Evolutionary conservation across 2,113 vertebrate genomes (phyloP), one percentile per base, ranked within the genome.

Genomic region (Delphinapterus leucas): DNA sequence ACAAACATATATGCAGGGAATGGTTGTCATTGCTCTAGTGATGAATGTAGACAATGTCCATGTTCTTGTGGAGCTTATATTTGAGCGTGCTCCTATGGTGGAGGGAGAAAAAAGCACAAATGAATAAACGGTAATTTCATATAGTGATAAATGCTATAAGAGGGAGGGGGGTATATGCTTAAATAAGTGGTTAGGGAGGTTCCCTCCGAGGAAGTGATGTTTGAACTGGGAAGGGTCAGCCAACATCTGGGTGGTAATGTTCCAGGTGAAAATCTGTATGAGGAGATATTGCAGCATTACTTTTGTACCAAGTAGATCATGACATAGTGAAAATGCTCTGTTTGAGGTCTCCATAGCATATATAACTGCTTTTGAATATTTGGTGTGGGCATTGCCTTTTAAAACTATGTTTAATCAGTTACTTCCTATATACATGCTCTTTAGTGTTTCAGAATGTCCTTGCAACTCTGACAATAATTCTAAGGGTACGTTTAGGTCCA

Each of bases 361-460:
- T 33, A 70, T 33, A 80, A 13, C 11, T 86, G 20, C 28, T 95
- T 96, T 82, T 53, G 47, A 95, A 95, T 74, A 31, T 84, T 36
- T 88, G 47, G 1, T 67, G 25, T 71, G 36, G 38, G n/a, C 2
- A 18, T 6, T 13, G 6, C 5, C 6, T 88, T 94, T 70, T 33
- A 70, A 93, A 81, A 38, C 80, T 86, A 14, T 76, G 17, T 94
- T 92, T 96, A 65, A 92, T 73, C 5, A 87, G 44, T 65, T 93
- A 87, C 96, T 93, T 92, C 41, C 38, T 84, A 67, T 84, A 63
- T 20, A 61, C 17, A 81, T 55, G 25, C 79, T 95, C 6, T 95
- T 97, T 95, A 80, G 47, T 83, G 97, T 97, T 97, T 79, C 74
- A 97, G n/a, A 88, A n/a, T 95, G 49, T 94, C 67, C 36, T 95